Evolutionary conservation across 1,140 invertebrate species (phyloP).

Genomic region (Hirudo medicinalis): DNA sequence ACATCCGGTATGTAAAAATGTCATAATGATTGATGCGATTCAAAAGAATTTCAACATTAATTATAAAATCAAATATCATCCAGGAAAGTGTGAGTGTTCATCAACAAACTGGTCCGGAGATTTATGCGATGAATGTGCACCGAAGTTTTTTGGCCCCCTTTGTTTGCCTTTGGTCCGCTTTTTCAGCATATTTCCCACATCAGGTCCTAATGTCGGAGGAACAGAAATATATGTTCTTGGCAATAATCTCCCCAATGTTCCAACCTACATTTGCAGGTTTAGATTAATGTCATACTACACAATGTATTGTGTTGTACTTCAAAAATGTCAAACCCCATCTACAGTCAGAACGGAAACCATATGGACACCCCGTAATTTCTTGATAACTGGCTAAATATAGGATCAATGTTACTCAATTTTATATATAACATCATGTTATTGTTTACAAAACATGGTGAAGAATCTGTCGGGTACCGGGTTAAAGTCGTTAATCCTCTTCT

Average conservation of each 20-base stretch:
- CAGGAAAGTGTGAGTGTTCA: slow-evolving; percentile 25
- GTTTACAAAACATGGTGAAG: too few relatives aligned
- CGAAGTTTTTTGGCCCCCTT: slow-evolving; percentile 26
- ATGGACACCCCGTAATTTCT: too few relatives aligned
- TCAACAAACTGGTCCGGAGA: slow-evolving; percentile 26
- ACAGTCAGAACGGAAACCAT: too few relatives aligned
- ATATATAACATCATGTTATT: too few relatives aligned
- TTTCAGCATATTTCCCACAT: slow-evolving; percentile 24
- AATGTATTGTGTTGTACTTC: too few relatives aligned
- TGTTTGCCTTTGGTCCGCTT: slow-evolving; percentile 25
- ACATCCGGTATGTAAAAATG: slow-evolving; percentile 10
- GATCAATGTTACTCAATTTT: too few relatives aligned
- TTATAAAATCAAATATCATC: neutral
- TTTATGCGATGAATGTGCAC: slow-evolving; percentile 26
- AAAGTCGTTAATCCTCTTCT: too few relatives aligned
- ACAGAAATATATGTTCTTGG: slow-evolving; percentile 27
- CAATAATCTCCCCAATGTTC: slow-evolving; percentile 26
- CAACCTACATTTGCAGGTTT: slow-evolving; percentile 20
- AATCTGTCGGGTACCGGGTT: too few relatives aligned
- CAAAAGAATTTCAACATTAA: slow-evolving; percentile 17
- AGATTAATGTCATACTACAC: too few relatives aligned
- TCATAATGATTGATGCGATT: neutral
- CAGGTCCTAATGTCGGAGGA: slow-evolving; percentile 24
- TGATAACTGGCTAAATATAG: too few relatives aligned
- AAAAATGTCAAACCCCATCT: too few relatives aligned